phyloP scores from a whole-genome alignment of 2,113 vertebrate genomes.

The Silurus asotus region DNA sequence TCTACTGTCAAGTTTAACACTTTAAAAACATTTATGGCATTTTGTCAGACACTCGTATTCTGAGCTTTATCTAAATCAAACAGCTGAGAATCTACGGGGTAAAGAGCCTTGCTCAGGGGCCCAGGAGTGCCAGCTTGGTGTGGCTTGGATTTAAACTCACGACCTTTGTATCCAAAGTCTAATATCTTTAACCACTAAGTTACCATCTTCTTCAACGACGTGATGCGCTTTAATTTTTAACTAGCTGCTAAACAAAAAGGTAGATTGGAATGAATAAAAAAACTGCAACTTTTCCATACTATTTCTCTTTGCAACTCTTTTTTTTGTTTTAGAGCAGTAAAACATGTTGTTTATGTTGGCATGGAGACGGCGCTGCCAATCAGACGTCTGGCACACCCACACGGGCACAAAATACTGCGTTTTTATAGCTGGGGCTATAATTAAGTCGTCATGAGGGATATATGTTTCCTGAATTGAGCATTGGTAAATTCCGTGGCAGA shows the following conservation, averaged over 20 bases:
- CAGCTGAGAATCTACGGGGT: too few relatives aligned
- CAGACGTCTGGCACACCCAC: slow-evolving; percentile 4
- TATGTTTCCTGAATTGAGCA: neutral
- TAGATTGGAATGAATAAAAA: neutral
- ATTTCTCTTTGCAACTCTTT: neutral
- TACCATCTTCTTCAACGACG: neutral
- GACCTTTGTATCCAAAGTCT: too few relatives aligned
- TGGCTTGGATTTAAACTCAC: too few relatives aligned
- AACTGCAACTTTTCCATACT: neutral
- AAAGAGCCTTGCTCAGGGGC: too few relatives aligned
- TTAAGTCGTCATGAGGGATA: neutral
- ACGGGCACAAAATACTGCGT: neutral
- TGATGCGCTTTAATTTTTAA: neutral
- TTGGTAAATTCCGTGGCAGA: neutral
- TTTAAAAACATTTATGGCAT: too few relatives aligned
- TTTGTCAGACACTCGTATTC: too few relatives aligned
- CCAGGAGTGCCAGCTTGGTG: too few relatives aligned
- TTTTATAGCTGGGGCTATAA: neutral
- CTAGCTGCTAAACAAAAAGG: neutral
- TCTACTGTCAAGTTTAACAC: too few relatives aligned
- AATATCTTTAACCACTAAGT: too few relatives aligned
- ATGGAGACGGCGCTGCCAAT: neutral
- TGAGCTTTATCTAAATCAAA: too few relatives aligned
- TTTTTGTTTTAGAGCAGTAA: too few relatives aligned
- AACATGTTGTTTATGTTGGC: neutral